phyloP scores from a whole-genome alignment of 2,797 vertebrate species.

The Melanotaenia boesemani region DNA sequence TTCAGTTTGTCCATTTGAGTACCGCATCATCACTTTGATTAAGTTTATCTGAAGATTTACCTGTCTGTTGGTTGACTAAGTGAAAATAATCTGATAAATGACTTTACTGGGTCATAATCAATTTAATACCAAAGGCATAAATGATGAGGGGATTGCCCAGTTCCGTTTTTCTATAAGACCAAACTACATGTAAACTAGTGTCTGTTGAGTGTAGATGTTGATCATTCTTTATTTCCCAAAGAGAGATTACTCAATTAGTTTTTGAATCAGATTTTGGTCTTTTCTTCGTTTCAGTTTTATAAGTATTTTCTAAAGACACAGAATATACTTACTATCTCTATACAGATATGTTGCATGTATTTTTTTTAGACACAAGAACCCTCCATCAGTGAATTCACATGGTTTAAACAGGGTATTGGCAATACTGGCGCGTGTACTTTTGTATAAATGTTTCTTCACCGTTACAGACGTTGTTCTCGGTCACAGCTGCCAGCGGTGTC shows the following conservation, averaged over 20 bases:
- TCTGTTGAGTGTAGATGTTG: neutral
- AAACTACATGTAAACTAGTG: neutral
- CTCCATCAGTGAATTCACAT: too few relatives aligned
- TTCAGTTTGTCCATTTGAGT: neutral
- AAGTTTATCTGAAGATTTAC: neutral
- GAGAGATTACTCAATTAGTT: too few relatives aligned
- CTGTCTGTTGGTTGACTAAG: neutral
- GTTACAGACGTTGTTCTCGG: conserved; percentile 19
- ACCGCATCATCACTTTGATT: neutral
- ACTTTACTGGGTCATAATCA: neutral
- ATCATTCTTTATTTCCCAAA: neutral
- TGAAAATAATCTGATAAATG: neutral
- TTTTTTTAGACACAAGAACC: too few relatives aligned
- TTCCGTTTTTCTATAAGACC: neutral
- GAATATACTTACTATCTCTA: too few relatives aligned
- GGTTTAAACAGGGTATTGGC: too few relatives aligned
- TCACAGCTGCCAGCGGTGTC: conserved; percentile 50
- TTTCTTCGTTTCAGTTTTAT: too few relatives aligned
- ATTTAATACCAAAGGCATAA: neutral
- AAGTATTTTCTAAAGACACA: too few relatives aligned
- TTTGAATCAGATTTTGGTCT: neutral
- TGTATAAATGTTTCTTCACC: neutral
- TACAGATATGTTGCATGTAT: too few relatives aligned
- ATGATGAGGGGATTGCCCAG: neutral
- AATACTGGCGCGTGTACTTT: too few relatives aligned